These are phyloP conservation scores for Sylvietta virens DNA, from an alignment of 2,113 vertebrate genomes.

Conservation along the genomic window DNA sequence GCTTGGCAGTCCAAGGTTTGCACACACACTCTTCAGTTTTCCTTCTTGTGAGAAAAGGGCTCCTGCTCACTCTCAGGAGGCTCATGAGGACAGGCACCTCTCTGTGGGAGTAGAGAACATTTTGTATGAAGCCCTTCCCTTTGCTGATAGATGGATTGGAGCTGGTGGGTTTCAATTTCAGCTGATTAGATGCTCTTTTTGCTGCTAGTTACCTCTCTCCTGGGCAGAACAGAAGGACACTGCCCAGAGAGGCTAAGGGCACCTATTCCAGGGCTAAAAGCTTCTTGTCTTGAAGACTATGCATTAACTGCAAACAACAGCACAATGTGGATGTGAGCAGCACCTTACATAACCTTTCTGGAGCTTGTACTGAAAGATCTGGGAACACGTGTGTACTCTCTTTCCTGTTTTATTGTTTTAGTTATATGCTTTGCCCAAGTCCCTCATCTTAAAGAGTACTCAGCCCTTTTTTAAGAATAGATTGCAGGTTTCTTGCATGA, in stretches of 20 bases:
- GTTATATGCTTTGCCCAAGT: not conserved
- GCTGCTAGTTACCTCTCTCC: not conserved
- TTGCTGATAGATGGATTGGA: not conserved
- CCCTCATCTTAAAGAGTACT: not conserved
- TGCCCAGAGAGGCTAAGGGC: not conserved
- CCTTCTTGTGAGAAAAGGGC: not conserved
- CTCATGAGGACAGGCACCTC: not conserved
- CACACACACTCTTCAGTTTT: fast-evolving
- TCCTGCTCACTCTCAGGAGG: not conserved
- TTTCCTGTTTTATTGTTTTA: not conserved
- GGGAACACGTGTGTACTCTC: not conserved
- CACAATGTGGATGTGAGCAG: not conserved
- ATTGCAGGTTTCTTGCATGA: not conserved
- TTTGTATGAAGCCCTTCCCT: not conserved
- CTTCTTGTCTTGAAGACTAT: not conserved
- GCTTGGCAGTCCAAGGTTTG: not conserved
- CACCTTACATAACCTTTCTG: not conserved
- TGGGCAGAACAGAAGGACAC: not conserved
- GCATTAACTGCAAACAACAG: not conserved
- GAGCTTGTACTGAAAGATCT: not conserved
- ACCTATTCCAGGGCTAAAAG: not conserved
- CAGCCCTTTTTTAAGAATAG: not conserved
- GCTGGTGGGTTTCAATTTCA: not conserved
- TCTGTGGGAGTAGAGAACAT: not conserved
- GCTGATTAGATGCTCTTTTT: not conserved